phyloP scores from a whole-genome alignment of 2,888 invertebrate species.

The Ophion slaviceki region DNA sequence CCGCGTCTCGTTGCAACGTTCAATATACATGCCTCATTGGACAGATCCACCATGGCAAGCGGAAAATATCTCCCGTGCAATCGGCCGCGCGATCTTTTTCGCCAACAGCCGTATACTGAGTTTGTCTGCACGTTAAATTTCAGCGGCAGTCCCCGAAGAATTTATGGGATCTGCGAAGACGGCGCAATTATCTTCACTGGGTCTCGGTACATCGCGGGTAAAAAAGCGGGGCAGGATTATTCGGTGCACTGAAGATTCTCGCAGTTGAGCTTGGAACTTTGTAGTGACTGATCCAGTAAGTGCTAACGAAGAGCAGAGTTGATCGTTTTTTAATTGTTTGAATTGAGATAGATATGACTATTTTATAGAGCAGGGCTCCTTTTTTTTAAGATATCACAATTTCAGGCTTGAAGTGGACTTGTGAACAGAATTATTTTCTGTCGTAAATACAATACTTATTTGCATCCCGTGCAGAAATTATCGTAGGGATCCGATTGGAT shows the following conservation, averaged over 20 bases:
- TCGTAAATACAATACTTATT: no score
- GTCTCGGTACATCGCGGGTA: background rate
- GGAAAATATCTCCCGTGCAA: conserved; percentile 49
- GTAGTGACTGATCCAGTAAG: background rate
- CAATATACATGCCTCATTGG: conserved; percentile 39
- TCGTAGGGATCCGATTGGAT: no score
- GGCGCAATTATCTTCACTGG: conserved; percentile 38
- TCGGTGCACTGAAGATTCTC: background rate
- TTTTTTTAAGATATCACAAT: background rate
- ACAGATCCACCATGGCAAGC: conserved; percentile 15
- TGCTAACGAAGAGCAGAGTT: background rate
- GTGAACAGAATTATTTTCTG: no score
- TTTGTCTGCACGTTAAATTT: conserved; percentile 20
- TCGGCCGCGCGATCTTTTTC: conserved; percentile 54
- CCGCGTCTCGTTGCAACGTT: conserved; percentile 23
- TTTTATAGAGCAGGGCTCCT: background rate
- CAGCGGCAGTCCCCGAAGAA: conserved; percentile 6
- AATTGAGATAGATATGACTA: background rate
- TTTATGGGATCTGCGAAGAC: conserved; percentile 7
- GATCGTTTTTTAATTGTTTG: background rate
- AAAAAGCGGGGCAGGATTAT: background rate
- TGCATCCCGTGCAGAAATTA: no score
- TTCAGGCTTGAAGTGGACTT: no score
- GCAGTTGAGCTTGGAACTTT: background rate
- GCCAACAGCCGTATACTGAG: background rate